These are phyloP conservation scores for Clarias platycephalus DNA, from an alignment of 2,797 vertebrate genomes.

Conservation along the genomic window DNA sequence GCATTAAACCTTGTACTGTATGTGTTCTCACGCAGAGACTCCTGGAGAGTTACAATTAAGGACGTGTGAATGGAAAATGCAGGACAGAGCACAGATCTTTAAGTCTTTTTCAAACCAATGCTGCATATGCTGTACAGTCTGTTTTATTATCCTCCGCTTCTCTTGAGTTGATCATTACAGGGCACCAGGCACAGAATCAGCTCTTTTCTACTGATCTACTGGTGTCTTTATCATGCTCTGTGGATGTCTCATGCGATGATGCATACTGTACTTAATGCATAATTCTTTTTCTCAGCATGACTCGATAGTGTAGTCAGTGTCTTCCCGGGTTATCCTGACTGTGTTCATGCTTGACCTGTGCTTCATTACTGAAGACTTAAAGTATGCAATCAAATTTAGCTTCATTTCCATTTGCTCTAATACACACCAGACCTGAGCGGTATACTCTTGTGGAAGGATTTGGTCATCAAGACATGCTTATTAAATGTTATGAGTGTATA, in stretches of 20 bases:
- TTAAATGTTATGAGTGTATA: neutral
- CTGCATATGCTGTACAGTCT: too few species aligned
- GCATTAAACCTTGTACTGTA: constrained; percentile 33
- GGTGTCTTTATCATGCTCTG: neutral
- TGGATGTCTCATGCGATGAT: neutral
- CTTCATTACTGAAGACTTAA: neutral
- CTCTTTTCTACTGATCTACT: neutral
- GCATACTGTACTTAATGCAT: neutral
- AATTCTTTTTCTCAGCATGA: neutral
- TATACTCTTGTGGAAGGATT: neutral
- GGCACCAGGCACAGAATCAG: neutral
- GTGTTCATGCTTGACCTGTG: neutral
- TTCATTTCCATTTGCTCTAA: constrained; percentile 20
- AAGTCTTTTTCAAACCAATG: neutral
- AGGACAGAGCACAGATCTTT: neutral
- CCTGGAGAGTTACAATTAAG: constrained; percentile 1
- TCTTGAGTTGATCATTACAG: neutral
- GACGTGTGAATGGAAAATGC: neutral
- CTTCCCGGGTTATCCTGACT: constrained; percentile 3
- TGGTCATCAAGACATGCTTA: too few species aligned
- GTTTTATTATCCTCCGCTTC: neutral
- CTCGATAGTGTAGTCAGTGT: neutral
- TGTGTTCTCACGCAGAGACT: constrained; percentile 38
- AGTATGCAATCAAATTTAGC: neutral
- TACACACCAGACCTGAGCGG: neutral